Conservation (phyloP, 2,113 vertebrate genomes). For the Lagopus leucura region DNA sequence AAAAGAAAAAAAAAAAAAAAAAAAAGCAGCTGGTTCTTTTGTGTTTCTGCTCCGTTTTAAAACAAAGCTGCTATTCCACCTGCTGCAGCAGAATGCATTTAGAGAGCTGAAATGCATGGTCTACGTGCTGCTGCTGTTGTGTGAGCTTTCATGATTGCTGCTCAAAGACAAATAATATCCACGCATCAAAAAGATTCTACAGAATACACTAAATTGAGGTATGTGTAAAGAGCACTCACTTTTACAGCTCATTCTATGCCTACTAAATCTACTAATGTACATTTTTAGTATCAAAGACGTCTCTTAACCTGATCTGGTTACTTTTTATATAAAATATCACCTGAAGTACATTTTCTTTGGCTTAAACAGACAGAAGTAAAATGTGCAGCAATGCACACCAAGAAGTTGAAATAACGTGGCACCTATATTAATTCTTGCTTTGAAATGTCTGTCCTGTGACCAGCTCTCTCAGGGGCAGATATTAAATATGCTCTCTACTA, state of each 20-base stretch:
- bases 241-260: not conserved
- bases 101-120: not conserved
- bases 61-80: slow-evolving; percentile 21
- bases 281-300: not conserved
- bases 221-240: not conserved
- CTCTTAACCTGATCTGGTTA: not conserved
- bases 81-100: not conserved
- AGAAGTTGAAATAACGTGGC: not conserved
- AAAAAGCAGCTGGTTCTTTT: not conserved
- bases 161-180: slow-evolving; percentile 2
- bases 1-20: not conserved
- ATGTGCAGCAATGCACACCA: not conserved
- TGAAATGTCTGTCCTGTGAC: not conserved
- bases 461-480: not conserved
- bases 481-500: not conserved
- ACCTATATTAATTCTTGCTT: not conserved
- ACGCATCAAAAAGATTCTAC: not conserved
- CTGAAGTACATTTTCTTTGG: not conserved
- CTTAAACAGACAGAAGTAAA: not conserved
- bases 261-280: not conserved
- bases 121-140: not conserved
- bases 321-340: slow-evolving; percentile 9
- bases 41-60: slow-evolving; percentile 12
- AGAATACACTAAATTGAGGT: not conserved
- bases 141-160: not conserved